Conservation (phyloP, 2,888 invertebrate genomes). For the Nasonia oneida region DNA sequence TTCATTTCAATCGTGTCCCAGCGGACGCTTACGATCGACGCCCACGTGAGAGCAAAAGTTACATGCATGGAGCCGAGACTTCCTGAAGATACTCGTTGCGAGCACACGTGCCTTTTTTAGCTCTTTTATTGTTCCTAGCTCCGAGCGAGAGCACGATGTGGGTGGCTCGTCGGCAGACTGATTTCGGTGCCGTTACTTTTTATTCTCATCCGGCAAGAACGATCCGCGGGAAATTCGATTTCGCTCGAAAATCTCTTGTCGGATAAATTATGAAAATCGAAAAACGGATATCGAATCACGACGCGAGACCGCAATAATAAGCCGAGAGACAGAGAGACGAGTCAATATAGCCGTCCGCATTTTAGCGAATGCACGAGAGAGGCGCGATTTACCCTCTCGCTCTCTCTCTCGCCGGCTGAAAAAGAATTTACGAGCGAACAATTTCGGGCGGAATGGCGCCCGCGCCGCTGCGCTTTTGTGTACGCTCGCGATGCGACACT, state of each 20-base stretch:
- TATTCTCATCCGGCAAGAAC: not conserved
- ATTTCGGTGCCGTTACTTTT: not conserved
- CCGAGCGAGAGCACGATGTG: constrained; percentile 5
- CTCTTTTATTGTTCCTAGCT: not conserved
- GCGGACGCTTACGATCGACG: constrained; percentile 32
- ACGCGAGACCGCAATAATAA: not conserved
- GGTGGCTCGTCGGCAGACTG: not conserved
- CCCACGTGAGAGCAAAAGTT: constrained; percentile 20
- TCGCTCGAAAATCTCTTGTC: not conserved
- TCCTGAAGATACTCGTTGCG: constrained; percentile 12
- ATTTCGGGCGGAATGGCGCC: not conserved
- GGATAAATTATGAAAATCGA: no score
- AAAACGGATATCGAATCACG: not conserved
- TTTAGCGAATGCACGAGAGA: not conserved
- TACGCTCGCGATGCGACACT: constrained; percentile 60
- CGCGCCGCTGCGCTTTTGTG: constrained; percentile 1
- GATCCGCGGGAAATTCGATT: not conserved
- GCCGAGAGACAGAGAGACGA: not conserved
- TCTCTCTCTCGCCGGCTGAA: not conserved
- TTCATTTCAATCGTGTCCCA: constrained; percentile 17
- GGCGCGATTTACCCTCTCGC: not conserved
- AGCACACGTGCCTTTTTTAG: not conserved
- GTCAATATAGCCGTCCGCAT: not conserved
- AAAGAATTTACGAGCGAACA: constrained; percentile 46
- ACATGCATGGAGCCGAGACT: not conserved